Evolutionary conservation across 2,888 invertebrate species (phyloP).

Genomic region (Caenorhabditis sp.): DNA sequence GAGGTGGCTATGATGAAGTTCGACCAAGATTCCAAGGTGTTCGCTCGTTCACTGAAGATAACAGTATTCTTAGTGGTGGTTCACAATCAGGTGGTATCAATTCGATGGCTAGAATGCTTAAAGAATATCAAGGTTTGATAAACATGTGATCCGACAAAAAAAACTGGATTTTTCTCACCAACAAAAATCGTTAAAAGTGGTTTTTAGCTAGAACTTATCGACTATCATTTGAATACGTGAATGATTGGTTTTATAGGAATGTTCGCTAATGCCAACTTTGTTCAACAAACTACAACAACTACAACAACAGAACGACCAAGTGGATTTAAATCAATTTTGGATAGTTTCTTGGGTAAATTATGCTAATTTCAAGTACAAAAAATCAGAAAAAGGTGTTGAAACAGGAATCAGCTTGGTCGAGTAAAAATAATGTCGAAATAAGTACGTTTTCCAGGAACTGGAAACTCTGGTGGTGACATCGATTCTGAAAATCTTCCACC

Average conservation of each 20-base stretch:
- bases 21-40: slow-evolving; percentile 46
- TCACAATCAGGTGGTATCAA: slow-evolving; percentile 33
- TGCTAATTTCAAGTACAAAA: background rate
- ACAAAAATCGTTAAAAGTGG: background rate
- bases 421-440: background rate
- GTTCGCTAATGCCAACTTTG: slow-evolving; percentile 35
- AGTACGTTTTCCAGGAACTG: slow-evolving; percentile 19
- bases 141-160: background rate
- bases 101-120: slow-evolving; percentile 46
- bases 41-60: slow-evolving; percentile 51
- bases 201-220: slow-evolving; percentile 5
- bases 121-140: slow-evolving; percentile 44
- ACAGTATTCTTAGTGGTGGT: slow-evolving; percentile 46
- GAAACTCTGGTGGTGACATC: slow-evolving; percentile 21
- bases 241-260: slow-evolving; percentile 18
- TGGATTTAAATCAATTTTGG: slow-evolving; percentile 47
- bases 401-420: too few species aligned
- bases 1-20: slow-evolving; percentile 21
- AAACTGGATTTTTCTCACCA: background rate
- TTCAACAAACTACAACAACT: slow-evolving; percentile 33
- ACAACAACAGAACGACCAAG: slow-evolving; percentile 46
- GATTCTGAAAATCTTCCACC: slow-evolving; percentile 46
- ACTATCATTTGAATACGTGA: slow-evolving; percentile 5
- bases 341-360: slow-evolving; percentile 51
- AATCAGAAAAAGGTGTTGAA: too few species aligned